These are phyloP conservation scores for Sisyra nigra DNA, from an alignment of 2,888 invertebrate genomes.

Conservation along the genomic window DNA sequence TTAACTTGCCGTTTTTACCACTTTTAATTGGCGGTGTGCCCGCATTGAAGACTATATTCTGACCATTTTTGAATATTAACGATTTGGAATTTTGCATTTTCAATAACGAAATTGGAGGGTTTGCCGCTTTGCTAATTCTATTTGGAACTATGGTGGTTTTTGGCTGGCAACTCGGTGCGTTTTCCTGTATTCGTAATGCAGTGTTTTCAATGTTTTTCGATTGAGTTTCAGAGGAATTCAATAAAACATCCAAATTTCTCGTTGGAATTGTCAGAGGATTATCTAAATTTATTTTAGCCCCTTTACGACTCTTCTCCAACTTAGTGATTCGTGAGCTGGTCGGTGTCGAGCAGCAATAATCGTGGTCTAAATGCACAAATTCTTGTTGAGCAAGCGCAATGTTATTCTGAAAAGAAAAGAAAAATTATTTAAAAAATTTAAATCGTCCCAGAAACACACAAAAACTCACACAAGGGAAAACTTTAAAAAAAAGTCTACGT, in stretches of 20 bases:
- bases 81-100: conserved; percentile 6
- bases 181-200: conserved; percentile 10
- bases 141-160: not conserved
- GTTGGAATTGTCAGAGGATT: not conserved
- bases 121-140: not conserved
- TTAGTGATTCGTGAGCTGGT: conserved; percentile 11
- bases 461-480: not conserved
- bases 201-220: conserved; percentile 10
- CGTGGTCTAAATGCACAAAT: conserved; percentile 36
- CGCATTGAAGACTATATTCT: conserved; percentile 5
- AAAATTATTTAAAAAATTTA: not conserved
- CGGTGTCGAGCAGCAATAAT: conserved; percentile 30
- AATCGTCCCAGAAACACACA: not conserved
- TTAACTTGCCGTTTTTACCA: conserved; percentile 22
- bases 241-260: not conserved
- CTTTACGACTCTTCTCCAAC: not conserved
- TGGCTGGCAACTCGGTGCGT: conserved; percentile 1
- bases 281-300: not conserved
- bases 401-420: conserved; percentile 1
- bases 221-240: not conserved
- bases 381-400: not conserved
- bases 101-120: conserved; percentile 3
- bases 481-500: not conserved
- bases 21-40: conserved; percentile 16
- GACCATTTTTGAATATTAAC: conserved; percentile 9